Conservation (phyloP, 2,113 vertebrate species). For the Xerus inauris region DNA sequence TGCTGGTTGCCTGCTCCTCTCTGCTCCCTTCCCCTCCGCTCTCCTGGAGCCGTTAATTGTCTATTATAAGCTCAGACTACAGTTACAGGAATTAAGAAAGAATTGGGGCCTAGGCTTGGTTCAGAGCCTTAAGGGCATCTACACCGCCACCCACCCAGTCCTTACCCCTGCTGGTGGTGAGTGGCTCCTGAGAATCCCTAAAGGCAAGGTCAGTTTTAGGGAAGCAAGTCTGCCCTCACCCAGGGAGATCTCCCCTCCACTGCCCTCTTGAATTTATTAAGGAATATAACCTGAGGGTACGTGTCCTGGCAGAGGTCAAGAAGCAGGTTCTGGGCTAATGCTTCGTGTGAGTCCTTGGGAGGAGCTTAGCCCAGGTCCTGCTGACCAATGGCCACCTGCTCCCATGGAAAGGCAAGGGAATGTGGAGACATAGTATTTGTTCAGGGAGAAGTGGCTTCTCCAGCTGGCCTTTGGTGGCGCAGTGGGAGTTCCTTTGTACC, state of each 20-base stretch:
- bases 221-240: neutral
- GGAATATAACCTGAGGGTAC: neutral
- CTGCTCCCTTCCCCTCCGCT: neutral
- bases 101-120: neutral
- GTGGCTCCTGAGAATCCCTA: neutral
- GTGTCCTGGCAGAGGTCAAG: neutral
- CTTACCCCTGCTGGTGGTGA: neutral
- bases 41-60: neutral
- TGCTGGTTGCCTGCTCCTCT: rapidly evolving
- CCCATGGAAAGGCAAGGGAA: neutral
- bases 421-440: neutral
- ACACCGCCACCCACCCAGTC: neutral
- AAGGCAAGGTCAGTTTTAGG: neutral
- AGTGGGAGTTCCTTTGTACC: neutral
- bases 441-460: neutral
- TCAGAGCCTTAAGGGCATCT: neutral
- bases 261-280: neutral
- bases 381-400: neutral
- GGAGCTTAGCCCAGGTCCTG: neutral
- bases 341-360: neutral
- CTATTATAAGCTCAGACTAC: neutral
- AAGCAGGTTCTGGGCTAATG: neutral
- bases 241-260: neutral
- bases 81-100: neutral
- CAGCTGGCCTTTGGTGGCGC: neutral